Evolutionary conservation across 2,888 invertebrate genomes (phyloP).

Genomic region (Blera fallax): DNA sequence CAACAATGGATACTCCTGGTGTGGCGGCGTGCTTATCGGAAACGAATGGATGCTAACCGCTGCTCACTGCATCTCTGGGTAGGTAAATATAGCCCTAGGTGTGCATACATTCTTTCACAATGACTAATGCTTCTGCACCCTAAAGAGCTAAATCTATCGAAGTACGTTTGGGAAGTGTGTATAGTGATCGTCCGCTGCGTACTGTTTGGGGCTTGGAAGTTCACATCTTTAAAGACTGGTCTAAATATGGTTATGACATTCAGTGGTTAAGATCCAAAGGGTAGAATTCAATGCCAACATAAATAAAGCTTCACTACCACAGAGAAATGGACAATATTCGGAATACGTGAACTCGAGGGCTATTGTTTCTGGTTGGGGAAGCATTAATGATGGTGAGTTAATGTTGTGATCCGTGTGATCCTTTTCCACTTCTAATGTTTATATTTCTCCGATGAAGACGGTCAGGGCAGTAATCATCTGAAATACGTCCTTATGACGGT

Average conservation of each 20-base stretch:
- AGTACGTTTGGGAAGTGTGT: conserved; percentile 28
- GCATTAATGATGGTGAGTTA: conserved; percentile 74
- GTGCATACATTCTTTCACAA: too few species aligned
- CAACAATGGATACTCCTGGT: conserved; percentile 70
- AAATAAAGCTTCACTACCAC: conserved; percentile 78
- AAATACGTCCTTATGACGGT: conserved; percentile 77
- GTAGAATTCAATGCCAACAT: conserved; percentile 76
- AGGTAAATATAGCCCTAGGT: conserved; percentile 46
- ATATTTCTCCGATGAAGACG: conserved; percentile 67
- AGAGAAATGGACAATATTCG: conserved; percentile 52
- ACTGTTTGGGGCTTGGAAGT: conserved; percentile 23
- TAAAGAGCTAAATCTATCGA: neutral
- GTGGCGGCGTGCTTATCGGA: conserved; percentile 79
- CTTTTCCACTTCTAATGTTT: neutral
- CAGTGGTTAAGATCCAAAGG: conserved; percentile 77
- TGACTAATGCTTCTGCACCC: neutral
- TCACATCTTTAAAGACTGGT: conserved; percentile 77
- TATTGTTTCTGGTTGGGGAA: conserved; percentile 80
- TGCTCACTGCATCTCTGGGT: conserved; percentile 80
- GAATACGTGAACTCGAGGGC: conserved; percentile 76
- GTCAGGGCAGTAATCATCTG: conserved; percentile 78
- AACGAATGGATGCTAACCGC: conserved; percentile 80
- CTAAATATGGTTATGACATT: conserved; percentile 76
- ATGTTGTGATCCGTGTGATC: too few species aligned
- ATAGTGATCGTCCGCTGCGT: neutral